Base-by-base conservation (phyloP, 2,113 vertebrate species). In the Dipodomys stephensi region DNA sequence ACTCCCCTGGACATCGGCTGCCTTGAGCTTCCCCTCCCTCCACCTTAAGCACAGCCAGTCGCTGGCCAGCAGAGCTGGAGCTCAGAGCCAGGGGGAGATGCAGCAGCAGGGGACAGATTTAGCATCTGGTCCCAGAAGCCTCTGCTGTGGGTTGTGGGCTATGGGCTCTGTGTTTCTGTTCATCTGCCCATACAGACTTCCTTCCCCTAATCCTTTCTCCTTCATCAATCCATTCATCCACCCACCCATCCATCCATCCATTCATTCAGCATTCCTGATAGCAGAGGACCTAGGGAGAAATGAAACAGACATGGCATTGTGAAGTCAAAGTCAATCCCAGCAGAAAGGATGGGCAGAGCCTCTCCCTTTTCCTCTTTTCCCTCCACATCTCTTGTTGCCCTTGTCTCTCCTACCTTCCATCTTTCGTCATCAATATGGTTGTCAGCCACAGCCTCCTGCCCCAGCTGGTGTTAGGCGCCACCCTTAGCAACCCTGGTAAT, bases 81-180 rank as follows among this genome's bases (percentile, higher is more conserved):
- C 92, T 73, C 16, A 20, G 82, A 94, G 93, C 93, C 88, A 83
- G 83, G 87, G 71, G 85, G 88, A 88, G 74, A 35, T 16, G 76
- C 64, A 46, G 23, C 92, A 89, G 92, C 95, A 77, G 95, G 88
- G 69, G 81, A 57, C 93, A 86, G 93, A 88, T 77, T 68, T 94
- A 88, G 93, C 96, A 93, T 96, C 95, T 97, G 97, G 79, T 95
- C 95, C 94, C 92, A 95, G 93, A 94, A 95, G 64, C 88, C 93
- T 89, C 80, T 74, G 85, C 93, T 95, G 91, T 72, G 19, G 79
- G 57, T 68, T 83, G 72, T 32, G 82, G 88, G 88, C 65, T 64
- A 77, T 77, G 85, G 87, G 73, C 74, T 39, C 77, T 68, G 72
- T 65, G 46, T 73, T 67, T 77, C 77, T 83, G 13, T 76, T 73